These are phyloP conservation scores for Pseudomugil tenellus DNA, from an alignment of 2,797 vertebrate genomes.

Conservation along the genomic window DNA sequence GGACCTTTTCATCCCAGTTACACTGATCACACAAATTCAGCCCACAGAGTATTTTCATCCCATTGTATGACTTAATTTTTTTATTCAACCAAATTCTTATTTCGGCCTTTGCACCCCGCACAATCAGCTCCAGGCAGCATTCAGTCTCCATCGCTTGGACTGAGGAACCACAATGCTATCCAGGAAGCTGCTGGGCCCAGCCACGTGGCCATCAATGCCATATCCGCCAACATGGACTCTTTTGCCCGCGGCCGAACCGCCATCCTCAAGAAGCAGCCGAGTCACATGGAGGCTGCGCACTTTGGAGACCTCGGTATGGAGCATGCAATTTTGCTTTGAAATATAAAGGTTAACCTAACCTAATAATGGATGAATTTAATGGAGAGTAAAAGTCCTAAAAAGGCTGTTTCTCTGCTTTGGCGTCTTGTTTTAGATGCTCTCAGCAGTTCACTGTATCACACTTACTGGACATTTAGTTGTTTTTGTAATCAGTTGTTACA, in stretches of 20 bases:
- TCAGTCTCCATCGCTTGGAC: conserved; percentile 88
- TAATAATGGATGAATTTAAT: too few species aligned
- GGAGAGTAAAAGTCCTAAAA: too few species aligned
- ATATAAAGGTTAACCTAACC: too few species aligned
- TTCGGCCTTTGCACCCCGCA: background rate
- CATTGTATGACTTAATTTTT: background rate
- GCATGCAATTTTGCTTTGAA: background rate
- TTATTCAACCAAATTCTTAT: background rate
- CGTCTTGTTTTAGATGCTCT: background rate
- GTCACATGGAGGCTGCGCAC: conserved; percentile 97
- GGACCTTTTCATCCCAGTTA: conserved; percentile 40
- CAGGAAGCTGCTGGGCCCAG: conserved; percentile 96
- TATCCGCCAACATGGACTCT: conserved; percentile 99
- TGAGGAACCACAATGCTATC: conserved; percentile 92
- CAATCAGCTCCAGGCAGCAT: conserved; percentile 79
- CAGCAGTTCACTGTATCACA: background rate
- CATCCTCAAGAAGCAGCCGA: conserved; percentile 97
- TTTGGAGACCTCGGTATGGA: conserved; percentile 95
- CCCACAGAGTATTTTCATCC: background rate
- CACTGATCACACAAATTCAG: conserved; percentile 22
- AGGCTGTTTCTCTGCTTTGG: too few species aligned
- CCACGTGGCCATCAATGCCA: conserved; percentile 97
- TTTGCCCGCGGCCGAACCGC: conserved; percentile 96
- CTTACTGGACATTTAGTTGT: background rate
- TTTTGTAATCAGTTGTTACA: background rate